Evolutionary conservation across 2,888 invertebrate genomes (phyloP).

Genomic region (Fragum whitleyi): DNA sequence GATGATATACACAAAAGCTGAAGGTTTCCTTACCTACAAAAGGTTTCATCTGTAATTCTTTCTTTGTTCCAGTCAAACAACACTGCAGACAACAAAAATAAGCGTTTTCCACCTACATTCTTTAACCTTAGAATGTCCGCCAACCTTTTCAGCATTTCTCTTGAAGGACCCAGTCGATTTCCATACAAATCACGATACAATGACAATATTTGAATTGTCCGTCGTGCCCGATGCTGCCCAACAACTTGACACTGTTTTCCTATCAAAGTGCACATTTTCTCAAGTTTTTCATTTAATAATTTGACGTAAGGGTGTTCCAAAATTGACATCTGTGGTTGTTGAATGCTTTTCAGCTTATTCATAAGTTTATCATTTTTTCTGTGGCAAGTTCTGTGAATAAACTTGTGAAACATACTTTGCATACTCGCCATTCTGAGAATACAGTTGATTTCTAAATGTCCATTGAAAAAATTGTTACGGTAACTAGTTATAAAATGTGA

Average conservation of each 20-base stretch:
- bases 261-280: conserved; percentile 64
- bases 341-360: conserved; percentile 23
- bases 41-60: conserved; percentile 77
- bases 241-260: conserved; percentile 79
- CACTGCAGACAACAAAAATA: conserved; percentile 74
- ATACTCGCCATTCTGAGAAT: conserved; percentile 42
- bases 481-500: conserved; percentile 28
- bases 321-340: neutral
- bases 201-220: conserved; percentile 73
- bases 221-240: conserved; percentile 75
- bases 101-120: conserved; percentile 52
- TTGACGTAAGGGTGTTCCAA: conserved; percentile 46
- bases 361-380: conserved; percentile 37
- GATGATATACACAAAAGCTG: too few relatives aligned
- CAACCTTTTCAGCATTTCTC: conserved; percentile 66
- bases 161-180: conserved; percentile 52
- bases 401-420: conserved; percentile 34
- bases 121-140: conserved; percentile 45
- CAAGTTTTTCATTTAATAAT: conserved; percentile 63
- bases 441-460: neutral
- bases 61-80: conserved; percentile 81
- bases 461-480: neutral
- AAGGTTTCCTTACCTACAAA: conserved; percentile 74
- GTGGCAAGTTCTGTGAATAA: conserved; percentile 29
- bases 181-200: conserved; percentile 79